phyloP scores from a whole-genome alignment of 2,113 vertebrate genomes.

The Alaudala cheleensis region DNA sequence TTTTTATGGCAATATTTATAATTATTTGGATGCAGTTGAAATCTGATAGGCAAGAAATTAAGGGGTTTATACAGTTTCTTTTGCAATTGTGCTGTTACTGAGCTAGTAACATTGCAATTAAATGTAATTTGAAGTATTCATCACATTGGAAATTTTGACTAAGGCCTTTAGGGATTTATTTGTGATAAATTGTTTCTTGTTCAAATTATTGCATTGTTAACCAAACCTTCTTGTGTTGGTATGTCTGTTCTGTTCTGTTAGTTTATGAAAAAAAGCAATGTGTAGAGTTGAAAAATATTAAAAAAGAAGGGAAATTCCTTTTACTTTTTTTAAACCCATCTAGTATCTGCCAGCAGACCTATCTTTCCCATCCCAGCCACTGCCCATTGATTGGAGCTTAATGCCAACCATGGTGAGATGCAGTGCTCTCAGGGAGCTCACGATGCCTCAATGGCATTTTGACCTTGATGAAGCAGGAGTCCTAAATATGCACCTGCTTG shows the following conservation, averaged over 20 bases:
- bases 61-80: background rate
- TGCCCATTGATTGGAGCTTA: background rate
- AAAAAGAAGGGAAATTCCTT: background rate
- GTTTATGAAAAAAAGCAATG: background rate
- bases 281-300: background rate
- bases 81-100: background rate
- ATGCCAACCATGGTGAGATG: background rate
- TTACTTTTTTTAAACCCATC: background rate
- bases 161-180: background rate
- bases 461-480: background rate
- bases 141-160: background rate
- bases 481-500: background rate
- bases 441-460: background rate
- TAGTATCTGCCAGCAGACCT: background rate
- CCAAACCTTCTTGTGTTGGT: background rate
- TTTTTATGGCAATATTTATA: background rate
- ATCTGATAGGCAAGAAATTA: background rate
- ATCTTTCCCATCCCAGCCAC: background rate
- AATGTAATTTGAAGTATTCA: background rate
- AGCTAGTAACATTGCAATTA: background rate
- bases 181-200: background rate
- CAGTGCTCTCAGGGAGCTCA: background rate
- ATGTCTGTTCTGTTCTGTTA: background rate
- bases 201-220: background rate
- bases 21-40: background rate